Percentiles rank a stretch among this genome's conserved stretches.
phyloP scores from a whole-genome alignment of 2,113 vertebrate species.

The Pseudopodoces humilis region DNA sequence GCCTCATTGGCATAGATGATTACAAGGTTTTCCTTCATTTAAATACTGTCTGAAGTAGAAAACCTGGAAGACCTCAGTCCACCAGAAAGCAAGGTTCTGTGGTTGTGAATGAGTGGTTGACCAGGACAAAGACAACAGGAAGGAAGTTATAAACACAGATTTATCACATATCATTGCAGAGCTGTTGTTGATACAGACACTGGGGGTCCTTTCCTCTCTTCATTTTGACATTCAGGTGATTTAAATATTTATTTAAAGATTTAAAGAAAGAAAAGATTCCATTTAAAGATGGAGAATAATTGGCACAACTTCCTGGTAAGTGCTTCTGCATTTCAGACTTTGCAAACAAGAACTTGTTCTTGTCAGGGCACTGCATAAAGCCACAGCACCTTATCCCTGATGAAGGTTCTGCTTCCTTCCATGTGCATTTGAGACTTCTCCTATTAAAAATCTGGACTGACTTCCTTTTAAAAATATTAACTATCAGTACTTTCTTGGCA shows the following conservation, averaged over 20 bases:
- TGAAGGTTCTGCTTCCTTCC: not conserved
- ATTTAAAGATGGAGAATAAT: not conserved
- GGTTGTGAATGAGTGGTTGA: not conserved
- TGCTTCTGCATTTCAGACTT: not conserved
- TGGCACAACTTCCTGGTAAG: not conserved
- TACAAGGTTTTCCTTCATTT: not conserved
- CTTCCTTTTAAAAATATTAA: not conserved
- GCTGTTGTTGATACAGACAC: not conserved
- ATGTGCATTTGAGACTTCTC: not conserved
- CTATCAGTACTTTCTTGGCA: not conserved
- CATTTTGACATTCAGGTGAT: not conserved
- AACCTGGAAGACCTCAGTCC: not conserved
- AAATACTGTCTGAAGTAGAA: not conserved
- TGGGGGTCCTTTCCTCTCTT: not conserved
- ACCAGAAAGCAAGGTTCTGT: not conserved
- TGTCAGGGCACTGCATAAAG: accelerated
- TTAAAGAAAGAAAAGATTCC: too few relatives aligned
- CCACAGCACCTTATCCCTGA: not conserved
- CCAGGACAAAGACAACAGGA: not conserved
- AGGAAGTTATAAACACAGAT: not conserved
- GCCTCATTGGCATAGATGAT: not conserved
- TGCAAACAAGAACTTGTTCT: not conserved
- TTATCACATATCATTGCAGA: not conserved
- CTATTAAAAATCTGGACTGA: not conserved
- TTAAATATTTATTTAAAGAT: too few relatives aligned